These are phyloP conservation scores for Liolophura sinensis DNA, from an alignment of 1,140 invertebrate species.

Conservation along the genomic window DNA sequence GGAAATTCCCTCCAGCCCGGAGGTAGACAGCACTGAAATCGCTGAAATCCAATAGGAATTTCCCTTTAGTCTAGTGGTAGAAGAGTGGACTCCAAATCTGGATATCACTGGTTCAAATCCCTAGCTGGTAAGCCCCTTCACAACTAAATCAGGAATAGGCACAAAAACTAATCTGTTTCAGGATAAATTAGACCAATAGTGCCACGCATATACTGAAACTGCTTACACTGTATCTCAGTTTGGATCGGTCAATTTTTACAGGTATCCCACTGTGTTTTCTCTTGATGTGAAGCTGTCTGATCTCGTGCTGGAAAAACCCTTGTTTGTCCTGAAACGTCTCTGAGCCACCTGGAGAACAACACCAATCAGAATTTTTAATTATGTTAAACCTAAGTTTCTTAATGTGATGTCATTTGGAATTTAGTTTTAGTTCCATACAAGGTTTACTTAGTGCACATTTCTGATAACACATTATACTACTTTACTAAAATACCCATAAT, in stretches of 20 bases:
- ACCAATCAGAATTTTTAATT: background rate
- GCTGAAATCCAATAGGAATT: too few species aligned
- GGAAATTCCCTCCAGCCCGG: too few species aligned
- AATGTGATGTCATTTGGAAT: background rate
- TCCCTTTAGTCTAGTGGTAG: too few species aligned
- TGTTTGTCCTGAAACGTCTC: conserved; percentile 96
- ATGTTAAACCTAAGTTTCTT: background rate
- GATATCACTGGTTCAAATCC: too few species aligned
- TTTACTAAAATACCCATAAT: too few species aligned
- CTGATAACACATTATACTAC: too few species aligned
- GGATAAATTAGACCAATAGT: background rate
- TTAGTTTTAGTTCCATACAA: background rate
- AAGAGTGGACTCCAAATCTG: too few species aligned
- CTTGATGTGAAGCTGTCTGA: conserved; percentile 81
- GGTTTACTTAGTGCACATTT: background rate
- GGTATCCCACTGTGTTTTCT: conserved; percentile 80
- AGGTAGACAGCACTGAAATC: too few species aligned
- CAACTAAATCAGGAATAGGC: too few species aligned
- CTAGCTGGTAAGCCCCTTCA: too few species aligned
- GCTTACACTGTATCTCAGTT: conserved; percentile 76
- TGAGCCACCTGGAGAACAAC: conserved; percentile 70
- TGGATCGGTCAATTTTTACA: conserved; percentile 79
- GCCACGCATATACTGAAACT: background rate
- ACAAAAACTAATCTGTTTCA: background rate
- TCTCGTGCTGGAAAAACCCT: conserved; percentile 92